Percentiles rank a stretch among this genome's conserved stretches.
These are phyloP conservation scores for Horisme vitalbata DNA, from an alignment of 2,888 invertebrate genomes.

Conservation along the genomic window DNA sequence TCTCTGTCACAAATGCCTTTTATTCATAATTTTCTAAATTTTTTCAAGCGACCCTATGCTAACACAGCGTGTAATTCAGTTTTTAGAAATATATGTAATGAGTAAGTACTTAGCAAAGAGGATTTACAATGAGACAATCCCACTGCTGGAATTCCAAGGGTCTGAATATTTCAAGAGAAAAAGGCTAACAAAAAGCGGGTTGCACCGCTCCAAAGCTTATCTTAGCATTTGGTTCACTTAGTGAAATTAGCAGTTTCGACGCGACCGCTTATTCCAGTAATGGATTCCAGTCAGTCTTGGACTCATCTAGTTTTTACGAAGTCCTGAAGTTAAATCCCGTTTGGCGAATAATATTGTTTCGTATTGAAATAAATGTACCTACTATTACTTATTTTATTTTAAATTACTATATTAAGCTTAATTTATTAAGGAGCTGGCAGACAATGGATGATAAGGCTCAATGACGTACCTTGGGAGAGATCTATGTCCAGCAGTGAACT, in stretches of 20 bases:
- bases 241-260: constrained; percentile 49
- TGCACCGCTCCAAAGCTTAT: constrained; percentile 36
- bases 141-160: constrained; percentile 27
- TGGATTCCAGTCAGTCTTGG: constrained; percentile 34
- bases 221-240: constrained; percentile 48
- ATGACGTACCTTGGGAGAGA: too few relatives aligned
- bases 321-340: constrained; percentile 4
- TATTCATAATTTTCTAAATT: too few relatives aligned
- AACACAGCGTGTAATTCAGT: too few relatives aligned
- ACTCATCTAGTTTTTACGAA: constrained; percentile 28
- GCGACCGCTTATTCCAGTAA: constrained; percentile 47
- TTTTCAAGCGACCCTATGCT: too few relatives aligned
- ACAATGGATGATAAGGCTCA: too few relatives aligned
- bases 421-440: too few relatives aligned
- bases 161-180: constrained; percentile 31
- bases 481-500: too few relatives aligned
- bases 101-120: too few relatives aligned
- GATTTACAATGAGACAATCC: not conserved
- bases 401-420: too few relatives aligned
- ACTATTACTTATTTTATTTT: too few relatives aligned
- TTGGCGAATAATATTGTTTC: not conserved
- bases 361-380: not conserved
- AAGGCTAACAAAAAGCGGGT: constrained; percentile 21
- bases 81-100: too few relatives aligned
- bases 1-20: too few relatives aligned